Conservation (phyloP, 2,888 invertebrate genomes). For the Acleris cristana region DNA sequence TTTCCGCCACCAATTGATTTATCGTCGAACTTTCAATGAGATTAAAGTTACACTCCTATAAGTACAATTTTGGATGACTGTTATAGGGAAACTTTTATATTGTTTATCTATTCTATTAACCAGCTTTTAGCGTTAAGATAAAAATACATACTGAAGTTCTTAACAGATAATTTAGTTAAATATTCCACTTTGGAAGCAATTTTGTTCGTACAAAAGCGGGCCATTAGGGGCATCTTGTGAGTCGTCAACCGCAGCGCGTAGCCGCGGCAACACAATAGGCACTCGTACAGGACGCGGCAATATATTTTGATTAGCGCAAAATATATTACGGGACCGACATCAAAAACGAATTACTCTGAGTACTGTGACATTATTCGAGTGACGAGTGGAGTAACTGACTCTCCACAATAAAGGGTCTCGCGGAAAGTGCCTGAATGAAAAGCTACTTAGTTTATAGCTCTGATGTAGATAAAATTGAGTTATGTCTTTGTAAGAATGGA, state of each 20-base stretch:
- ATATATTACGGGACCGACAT: constrained; percentile 64
- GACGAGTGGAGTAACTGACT: constrained; percentile 51
- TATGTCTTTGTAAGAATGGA: constrained; percentile 26
- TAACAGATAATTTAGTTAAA: constrained; percentile 32
- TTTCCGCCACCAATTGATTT: constrained; percentile 71
- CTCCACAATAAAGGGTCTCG: constrained; percentile 53
- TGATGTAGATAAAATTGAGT: constrained; percentile 33
- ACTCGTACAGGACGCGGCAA: constrained; percentile 53
- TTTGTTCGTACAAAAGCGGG: constrained; percentile 27
- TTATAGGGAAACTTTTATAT: constrained; percentile 25
- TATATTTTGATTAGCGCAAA: constrained; percentile 68
- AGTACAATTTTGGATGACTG: constrained; percentile 29
- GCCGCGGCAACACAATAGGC: constrained; percentile 47
- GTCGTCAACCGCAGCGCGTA: constrained; percentile 31
- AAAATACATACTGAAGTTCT: constrained; percentile 21
- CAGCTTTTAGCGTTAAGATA: not conserved
- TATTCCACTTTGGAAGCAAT: constrained; percentile 34
- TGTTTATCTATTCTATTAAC: constrained; percentile 21
- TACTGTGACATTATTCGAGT: constrained; percentile 60
- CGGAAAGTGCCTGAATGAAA: constrained; percentile 46
- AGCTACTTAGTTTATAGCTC: constrained; percentile 37
- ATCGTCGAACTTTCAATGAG: constrained; percentile 76
- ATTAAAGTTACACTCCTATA: constrained; percentile 68
- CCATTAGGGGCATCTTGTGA: constrained; percentile 32
- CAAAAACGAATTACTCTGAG: constrained; percentile 68